Evolutionary conservation across 2,888 invertebrate genomes (phyloP).

Genomic region (Pycnomerus fuliginosus): DNA sequence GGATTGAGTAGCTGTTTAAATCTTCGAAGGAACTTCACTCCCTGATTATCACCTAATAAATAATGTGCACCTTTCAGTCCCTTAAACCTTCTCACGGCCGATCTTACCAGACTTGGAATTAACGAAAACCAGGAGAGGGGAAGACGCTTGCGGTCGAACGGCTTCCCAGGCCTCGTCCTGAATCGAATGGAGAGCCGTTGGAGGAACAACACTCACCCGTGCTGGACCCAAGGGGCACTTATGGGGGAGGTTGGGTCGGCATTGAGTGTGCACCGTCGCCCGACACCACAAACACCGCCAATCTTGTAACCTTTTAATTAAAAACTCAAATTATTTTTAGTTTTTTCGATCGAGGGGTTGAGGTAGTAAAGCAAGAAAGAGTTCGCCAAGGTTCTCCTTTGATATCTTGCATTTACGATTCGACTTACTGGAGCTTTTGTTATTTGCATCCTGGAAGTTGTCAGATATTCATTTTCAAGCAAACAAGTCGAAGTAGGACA

Average conservation of each 20-base stretch:
- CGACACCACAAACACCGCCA: constrained; percentile 98
- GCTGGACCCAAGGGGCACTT: constrained; percentile 86
- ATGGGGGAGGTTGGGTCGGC: constrained; percentile 75
- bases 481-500: too few species aligned
- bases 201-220: constrained; percentile 91
- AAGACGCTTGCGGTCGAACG: constrained; percentile 63
- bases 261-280: constrained; percentile 87
- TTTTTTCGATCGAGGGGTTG: too few species aligned
- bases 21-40: constrained; percentile 90
- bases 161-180: constrained; percentile 93
- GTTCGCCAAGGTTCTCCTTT: too few species aligned
- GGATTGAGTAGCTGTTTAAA: constrained; percentile 96
- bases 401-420: too few species aligned
- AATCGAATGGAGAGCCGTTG: constrained; percentile 88
- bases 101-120: constrained; percentile 89
- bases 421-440: too few species aligned
- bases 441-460: too few species aligned
- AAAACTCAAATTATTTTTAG: too few species aligned
- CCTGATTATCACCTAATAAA: constrained; percentile 87
- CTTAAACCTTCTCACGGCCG: too few species aligned
- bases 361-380: too few species aligned
- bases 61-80: too few species aligned
- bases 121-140: constrained; percentile 91
- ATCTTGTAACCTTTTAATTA: constrained; percentile 89
- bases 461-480: too few species aligned